These are phyloP conservation scores for Gallinago jamesoni DNA, from an alignment of 2,113 vertebrate species.

Conservation along the genomic window DNA sequence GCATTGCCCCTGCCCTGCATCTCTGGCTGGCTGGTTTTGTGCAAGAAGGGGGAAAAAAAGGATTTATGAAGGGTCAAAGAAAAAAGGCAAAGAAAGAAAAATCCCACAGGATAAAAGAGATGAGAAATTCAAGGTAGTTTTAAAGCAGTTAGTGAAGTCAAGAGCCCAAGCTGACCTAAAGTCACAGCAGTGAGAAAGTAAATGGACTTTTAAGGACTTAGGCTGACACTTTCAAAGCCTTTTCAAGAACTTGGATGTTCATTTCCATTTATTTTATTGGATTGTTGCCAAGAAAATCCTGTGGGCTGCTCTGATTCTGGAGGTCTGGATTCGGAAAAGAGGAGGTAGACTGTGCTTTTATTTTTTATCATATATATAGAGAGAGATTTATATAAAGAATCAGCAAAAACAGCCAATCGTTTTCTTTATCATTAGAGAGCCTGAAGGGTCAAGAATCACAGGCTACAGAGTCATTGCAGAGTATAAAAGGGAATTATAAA, in stretches of 20 bases:
- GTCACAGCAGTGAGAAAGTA: conserved; percentile 11
- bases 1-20: neutral
- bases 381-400: neutral
- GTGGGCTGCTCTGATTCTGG: neutral
- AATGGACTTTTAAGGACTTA: conserved; percentile 8
- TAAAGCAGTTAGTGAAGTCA: conserved; percentile 30
- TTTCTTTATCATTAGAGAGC: neutral
- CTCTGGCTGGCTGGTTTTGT: neutral
- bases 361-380: neutral
- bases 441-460: neutral
- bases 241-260: conserved; percentile 15
- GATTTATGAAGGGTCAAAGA: neutral
- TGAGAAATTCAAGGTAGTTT: conserved; percentile 26
- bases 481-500: neutral
- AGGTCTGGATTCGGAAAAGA: neutral
- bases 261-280: conserved; percentile 12
- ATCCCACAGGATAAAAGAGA: conserved; percentile 1
- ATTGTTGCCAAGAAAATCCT: conserved; percentile 21
- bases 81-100: conserved; percentile 7
- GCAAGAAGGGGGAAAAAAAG: neutral
- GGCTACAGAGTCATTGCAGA: neutral
- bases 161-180: conserved; percentile 35
- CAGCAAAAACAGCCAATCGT: neutral
- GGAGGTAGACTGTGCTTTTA: neutral
- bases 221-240: conserved; percentile 32